phyloP scores from a whole-genome alignment of 2,888 invertebrate species.

The Pterobdella sp. region DNA sequence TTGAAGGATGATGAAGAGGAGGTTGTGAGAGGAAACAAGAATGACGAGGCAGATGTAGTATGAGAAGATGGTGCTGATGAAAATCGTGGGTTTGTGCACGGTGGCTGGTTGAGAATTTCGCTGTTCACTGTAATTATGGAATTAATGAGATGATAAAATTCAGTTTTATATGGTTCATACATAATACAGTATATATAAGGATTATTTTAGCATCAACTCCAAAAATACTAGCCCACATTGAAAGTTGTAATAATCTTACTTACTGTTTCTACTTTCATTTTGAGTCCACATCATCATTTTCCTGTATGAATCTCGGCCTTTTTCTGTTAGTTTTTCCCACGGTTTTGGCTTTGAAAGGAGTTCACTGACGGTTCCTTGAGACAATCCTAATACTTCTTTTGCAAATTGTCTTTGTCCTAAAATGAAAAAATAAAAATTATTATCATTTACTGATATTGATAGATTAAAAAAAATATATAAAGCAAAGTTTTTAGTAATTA shows the following conservation, averaged over 20 bases:
- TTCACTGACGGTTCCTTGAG: slow-evolving; percentile 94
- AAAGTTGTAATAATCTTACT: too few relatives aligned
- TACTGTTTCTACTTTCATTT: slow-evolving; percentile 71
- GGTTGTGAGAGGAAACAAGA: not conserved
- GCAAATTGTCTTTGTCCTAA: slow-evolving; percentile 91
- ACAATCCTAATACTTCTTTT: slow-evolving; percentile 88
- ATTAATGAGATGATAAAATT: too few relatives aligned
- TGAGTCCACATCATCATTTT: slow-evolving; percentile 99
- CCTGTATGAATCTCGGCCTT: slow-evolving; percentile 94
- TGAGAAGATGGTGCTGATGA: not conserved
- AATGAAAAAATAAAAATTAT: too few relatives aligned
- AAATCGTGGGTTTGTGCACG: too few relatives aligned
- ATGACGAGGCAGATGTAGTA: not conserved
- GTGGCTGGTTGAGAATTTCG: too few relatives aligned
- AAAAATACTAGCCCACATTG: too few relatives aligned
- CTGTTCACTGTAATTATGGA: not conserved
- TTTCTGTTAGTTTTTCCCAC: slow-evolving; percentile 98
- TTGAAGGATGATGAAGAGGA: not conserved
- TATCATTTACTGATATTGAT: not conserved
- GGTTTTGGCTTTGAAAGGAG: slow-evolving; percentile 95
- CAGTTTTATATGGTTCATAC: too few relatives aligned
- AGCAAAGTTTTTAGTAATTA: not conserved
- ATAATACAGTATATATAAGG: too few relatives aligned
- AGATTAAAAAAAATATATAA: not conserved
- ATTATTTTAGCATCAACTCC: too few relatives aligned